Percentiles rank a stretch among this genome's conserved stretches.
Conservation (phyloP, 1,140 invertebrate genomes). For the Himalopsyche phryganea region DNA sequence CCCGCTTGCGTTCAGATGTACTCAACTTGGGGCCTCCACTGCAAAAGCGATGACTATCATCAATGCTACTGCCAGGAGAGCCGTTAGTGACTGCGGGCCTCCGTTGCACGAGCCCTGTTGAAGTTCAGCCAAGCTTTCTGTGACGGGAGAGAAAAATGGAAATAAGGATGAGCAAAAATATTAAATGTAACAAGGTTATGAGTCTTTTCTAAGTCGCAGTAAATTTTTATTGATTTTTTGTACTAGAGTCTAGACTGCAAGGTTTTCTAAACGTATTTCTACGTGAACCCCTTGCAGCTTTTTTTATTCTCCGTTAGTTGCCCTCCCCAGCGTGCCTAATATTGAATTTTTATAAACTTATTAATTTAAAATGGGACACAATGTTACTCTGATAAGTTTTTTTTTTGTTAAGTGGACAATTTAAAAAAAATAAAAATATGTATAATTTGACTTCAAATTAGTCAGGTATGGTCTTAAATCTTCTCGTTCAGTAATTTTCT, state of each 20-base stretch:
- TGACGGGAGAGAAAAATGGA: too few relatives aligned
- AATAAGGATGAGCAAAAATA: background rate
- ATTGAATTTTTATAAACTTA: background rate
- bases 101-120: slow-evolving; percentile 31
- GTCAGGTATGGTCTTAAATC: too few relatives aligned
- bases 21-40: slow-evolving; percentile 30
- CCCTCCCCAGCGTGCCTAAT: too few relatives aligned
- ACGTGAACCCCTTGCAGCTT: too few relatives aligned
- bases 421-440: too few relatives aligned
- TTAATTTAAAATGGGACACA: background rate
- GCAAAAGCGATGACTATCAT: slow-evolving; percentile 18
- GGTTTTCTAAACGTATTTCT: background rate
- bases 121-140: slow-evolving; percentile 31
- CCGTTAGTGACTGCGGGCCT: slow-evolving; percentile 23
- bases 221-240: background rate
- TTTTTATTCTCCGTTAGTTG: too few relatives aligned
- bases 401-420: too few relatives aligned
- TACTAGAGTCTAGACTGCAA: slow-evolving; percentile 32
- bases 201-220: background rate
- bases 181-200: background rate
- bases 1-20: background rate
- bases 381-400: too few relatives aligned
- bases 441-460: too few relatives aligned
- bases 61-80: slow-evolving; percentile 20
- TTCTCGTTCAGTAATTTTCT: too few relatives aligned